Evolutionary conservation across 2,888 invertebrate species (phyloP), one percentile per base, ranked within the genome.

Genomic region (Pollenia angustigena): DNA sequence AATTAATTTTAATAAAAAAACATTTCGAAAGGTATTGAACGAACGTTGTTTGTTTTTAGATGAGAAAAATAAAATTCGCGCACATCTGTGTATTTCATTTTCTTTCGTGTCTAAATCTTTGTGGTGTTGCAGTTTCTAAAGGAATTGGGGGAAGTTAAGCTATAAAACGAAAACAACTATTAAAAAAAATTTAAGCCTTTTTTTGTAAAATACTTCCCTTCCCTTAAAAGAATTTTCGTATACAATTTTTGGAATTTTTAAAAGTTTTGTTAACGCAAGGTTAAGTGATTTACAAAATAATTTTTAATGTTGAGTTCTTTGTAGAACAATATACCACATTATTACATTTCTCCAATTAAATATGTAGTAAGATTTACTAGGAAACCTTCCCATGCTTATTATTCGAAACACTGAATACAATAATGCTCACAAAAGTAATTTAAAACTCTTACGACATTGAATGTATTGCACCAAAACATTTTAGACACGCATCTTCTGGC

Each of bases 401-500:
- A 81, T 75, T 81, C 68, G n/a, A 42, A 60, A 81, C 66, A 58
- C 9, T 46, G n/a, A 44, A 71, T 50, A 32, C 12, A 79, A 69
- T 48, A 56, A 68, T 50, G 40, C 42, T 9, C n/a, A 10, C 12
- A 12, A 12, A 23, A 74, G 48, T 4, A 32, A 74, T 58, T 58
- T 56, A 58, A 58, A 46, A 18, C 56, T 52, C 40, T 2, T 18
- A 60, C 42, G 14, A 6, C 9, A 62, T 54, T 54, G 46, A 46
- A 66, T 46, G 18, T 8, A 50, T 48, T 80, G n/a, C 48, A 64
- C 23, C 2, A 2, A 54, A 40, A 48, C 32, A 56, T 50, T 48
- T 54, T 23, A 14, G 12, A 68, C 9, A 74, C 18, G 64, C 48
- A 11, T n/a, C 16, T 58, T 56, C 16, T 11, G 40, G 14, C 66